Conservation (phyloP, 2,888 invertebrate genomes). For the Xestia c-nigrum region DNA sequence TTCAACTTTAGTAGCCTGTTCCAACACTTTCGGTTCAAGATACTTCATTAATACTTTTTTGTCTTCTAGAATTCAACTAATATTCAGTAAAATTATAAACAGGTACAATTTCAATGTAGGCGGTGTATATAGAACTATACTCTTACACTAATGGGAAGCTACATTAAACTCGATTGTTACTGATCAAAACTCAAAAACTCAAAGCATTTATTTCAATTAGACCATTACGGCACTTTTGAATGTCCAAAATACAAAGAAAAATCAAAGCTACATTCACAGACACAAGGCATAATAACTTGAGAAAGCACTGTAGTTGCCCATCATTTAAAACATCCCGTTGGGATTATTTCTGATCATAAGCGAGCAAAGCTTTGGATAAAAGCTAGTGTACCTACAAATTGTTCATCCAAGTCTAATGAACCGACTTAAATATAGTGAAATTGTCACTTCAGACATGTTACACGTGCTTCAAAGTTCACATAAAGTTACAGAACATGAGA, state of each 20-base stretch:
- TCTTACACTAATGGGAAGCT: not conserved
- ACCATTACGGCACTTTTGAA: too few relatives aligned
- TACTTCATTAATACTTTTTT: not conserved
- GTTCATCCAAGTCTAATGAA: not conserved
- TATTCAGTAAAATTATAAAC: not conserved
- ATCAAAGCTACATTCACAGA: too few relatives aligned
- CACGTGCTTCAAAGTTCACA: not conserved
- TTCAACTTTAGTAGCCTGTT: not conserved
- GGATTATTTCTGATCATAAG: not conserved
- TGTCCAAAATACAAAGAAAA: too few relatives aligned
- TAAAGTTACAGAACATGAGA: not conserved
- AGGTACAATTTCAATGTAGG: not conserved
- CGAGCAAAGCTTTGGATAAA: not conserved
- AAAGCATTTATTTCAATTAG: too few relatives aligned
- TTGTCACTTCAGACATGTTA: not conserved
- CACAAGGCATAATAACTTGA: too few relatives aligned
- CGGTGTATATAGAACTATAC: not conserved
- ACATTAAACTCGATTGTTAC: not conserved
- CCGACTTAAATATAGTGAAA: not conserved
- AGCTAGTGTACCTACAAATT: not conserved
- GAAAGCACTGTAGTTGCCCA: too few relatives aligned
- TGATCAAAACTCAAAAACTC: too few relatives aligned
- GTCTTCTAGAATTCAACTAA: not conserved
- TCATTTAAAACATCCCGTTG: not conserved
- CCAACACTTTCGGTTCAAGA: not conserved